Base-by-base conservation (phyloP, 2,888 invertebrate species). In the Polydrusus tereticollis region DNA sequence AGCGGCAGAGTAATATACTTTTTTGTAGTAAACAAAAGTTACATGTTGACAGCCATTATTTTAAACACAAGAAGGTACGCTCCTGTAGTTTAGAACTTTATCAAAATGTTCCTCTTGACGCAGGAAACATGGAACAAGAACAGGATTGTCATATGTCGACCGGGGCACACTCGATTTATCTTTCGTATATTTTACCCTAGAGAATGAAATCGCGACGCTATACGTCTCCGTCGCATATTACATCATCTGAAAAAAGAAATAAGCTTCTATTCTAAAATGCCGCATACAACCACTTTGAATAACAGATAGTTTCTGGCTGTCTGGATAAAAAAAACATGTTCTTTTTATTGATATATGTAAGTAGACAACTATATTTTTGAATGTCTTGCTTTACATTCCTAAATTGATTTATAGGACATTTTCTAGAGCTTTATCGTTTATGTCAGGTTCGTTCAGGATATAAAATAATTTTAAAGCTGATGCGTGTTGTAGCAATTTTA, bases 101-200 rank as follows among this genome's bases (percentile, higher is more conserved):
- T 78, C 78, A 78, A 76, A 55, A 69, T 69, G 65, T 68, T 74
- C 67, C 68, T 74, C 68, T 69, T 74, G 69, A 75, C 71, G 72
- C 75, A 70, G 70, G 73, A 74, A 75, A 76, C 72, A 77, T 65
- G 77, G 75, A 72, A 75, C 73, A 77, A 75, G 75, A 78, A 79
- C 79, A 79, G 78, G 80, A 82, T 83, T 84, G 83, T 83, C 83
- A 82, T 84, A 82, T 82, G 84, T 84, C 84, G 83, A 80, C 83
- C 78, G 78, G 78, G 82, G 81, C 80, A 80, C 80, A 79, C 79
- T 78, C 82, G 83, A 85, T 85, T 85, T 83, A 85, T 85, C 84
- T 83, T 83, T 79, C 79, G 79, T 80, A 80, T 82, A 83, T 84
- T 83, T 82, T 81, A 80, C 82, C 82, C 80, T 67, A 64, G 78